Percentiles rank a stretch among this genome's conserved stretches.
phyloP scores from a whole-genome alignment of 1,140 invertebrate genomes.

The Zaprionus lachaisei region DNA sequence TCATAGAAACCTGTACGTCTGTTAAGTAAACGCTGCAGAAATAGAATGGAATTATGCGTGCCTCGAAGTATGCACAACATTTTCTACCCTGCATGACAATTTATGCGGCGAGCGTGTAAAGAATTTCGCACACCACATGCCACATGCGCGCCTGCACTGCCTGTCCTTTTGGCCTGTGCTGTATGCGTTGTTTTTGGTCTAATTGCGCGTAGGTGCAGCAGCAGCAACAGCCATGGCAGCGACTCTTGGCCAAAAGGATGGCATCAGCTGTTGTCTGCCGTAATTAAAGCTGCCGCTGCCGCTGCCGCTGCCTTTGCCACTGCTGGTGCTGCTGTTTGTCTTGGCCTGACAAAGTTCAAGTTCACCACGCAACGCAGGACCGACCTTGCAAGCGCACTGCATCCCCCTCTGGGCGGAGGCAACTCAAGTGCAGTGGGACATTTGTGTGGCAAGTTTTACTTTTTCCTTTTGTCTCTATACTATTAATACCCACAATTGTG shows the following conservation, averaged over 20 bases:
- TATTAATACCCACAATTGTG: constrained; percentile 25
- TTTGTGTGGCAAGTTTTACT: constrained; percentile 20
- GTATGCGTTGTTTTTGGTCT: constrained; percentile 32
- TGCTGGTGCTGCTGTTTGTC: constrained; percentile 41
- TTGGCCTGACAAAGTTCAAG: constrained; percentile 60
- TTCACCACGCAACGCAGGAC: constrained; percentile 27
- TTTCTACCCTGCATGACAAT: constrained; percentile 41
- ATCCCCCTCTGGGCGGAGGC: neutral
- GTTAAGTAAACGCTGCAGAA: constrained; percentile 33
- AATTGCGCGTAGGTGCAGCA: constrained; percentile 46
- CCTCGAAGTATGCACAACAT: constrained; percentile 47
- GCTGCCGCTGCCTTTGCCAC: constrained; percentile 5
- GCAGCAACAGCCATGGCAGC: neutral
- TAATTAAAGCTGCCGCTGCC: constrained; percentile 50
- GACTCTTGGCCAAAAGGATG: constrained; percentile 31
- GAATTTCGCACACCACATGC: constrained; percentile 35
- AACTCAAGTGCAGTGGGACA: constrained; percentile 36
- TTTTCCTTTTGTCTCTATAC: neutral
- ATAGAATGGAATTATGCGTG: constrained; percentile 55
- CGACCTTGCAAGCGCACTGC: constrained; percentile 2
- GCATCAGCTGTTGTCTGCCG: constrained; percentile 55
- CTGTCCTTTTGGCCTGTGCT: neutral
- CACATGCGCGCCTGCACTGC: neutral
- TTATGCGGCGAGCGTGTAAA: constrained; percentile 50
- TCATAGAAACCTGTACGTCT: constrained; percentile 43